phyloP scores from a whole-genome alignment of 2,888 invertebrate species.

The Ornithoptera alexandrae region DNA sequence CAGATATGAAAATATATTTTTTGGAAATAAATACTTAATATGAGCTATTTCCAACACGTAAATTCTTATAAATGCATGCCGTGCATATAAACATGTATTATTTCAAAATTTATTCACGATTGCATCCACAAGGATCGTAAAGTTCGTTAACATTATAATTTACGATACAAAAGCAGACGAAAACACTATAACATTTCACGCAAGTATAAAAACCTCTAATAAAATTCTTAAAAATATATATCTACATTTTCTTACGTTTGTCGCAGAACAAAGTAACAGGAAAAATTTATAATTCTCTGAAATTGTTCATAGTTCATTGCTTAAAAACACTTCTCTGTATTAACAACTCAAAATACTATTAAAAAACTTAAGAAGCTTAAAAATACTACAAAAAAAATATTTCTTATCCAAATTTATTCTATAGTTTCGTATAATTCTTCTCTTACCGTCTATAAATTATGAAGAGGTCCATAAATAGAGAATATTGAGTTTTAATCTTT shows the following conservation, averaged over 20 bases:
- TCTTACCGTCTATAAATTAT: too few species aligned
- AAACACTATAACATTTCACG: constrained; percentile 1
- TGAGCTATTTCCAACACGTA: background rate
- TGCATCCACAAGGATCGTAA: constrained; percentile 7
- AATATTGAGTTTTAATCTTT: too few species aligned
- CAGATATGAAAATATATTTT: background rate
- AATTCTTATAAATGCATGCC: background rate
- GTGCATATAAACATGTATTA: background rate
- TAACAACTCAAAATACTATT: background rate
- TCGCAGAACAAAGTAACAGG: constrained; percentile 6
- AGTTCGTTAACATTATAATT: constrained; percentile 7
- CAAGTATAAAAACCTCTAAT: background rate
- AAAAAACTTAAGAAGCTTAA: background rate
- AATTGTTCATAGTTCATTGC: background rate
- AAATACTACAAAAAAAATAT: too few species aligned
- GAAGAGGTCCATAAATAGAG: too few species aligned
- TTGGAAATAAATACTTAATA: background rate
- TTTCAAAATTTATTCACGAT: constrained; percentile 7
- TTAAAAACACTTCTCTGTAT: background rate
- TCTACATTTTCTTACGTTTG: background rate
- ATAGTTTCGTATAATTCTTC: too few species aligned
- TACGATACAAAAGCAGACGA: background rate
- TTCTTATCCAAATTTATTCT: too few species aligned
- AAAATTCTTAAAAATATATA: background rate
- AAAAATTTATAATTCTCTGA: constrained; percentile 7